Base-by-base conservation (phyloP, 2,113 vertebrate genomes). In the Panurus biarmicus region DNA sequence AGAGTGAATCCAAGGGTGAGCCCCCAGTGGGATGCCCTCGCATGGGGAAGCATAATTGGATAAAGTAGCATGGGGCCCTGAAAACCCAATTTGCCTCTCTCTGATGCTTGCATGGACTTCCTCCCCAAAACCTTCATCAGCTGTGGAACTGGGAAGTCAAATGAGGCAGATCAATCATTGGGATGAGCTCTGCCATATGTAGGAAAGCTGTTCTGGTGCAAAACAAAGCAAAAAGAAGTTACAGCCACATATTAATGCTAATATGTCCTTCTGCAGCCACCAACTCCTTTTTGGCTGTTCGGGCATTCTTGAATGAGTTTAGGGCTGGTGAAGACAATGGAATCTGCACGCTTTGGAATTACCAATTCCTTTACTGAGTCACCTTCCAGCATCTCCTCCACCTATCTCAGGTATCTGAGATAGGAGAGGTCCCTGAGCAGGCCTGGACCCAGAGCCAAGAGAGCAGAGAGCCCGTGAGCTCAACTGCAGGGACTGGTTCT, bases 1-100 rank as follows among this genome's bases (percentile, higher is more conserved):
- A 72, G 89, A 90, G 73, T 87, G 95, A 94, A 86, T 96, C 94
- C 93, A 91, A 92, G 93, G 83, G 93, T 96, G 95, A 95, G 90
- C 38, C 90, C 93, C 86, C 95, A 96, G 90, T 93, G 86, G 93
- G 94, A 96, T 81, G 54, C 84, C 92, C 86, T 96, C 24, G 12
- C 86, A 81, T 87, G 88, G 87, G 90, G 72, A 93, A 90, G 25
- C 10, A 0, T 95, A 95, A 96, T 96, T 95, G 92, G 87, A 94
- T 93, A 95, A 95, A 95, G 76, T 95, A 95, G 95, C 93, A 90
- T 91, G 93, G 72, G 92, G 85, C 90, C 94, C 69, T 84, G 91
- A 94, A 94, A 97, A 80, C 58, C 65, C 85, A 88, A 78, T 95
- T 96, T 96, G 79, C 82, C 40, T 90, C 72, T 90, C 90, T 75